phyloP scores from a whole-genome alignment of 2,888 invertebrate species.

The Scaptomyza reducta region DNA sequence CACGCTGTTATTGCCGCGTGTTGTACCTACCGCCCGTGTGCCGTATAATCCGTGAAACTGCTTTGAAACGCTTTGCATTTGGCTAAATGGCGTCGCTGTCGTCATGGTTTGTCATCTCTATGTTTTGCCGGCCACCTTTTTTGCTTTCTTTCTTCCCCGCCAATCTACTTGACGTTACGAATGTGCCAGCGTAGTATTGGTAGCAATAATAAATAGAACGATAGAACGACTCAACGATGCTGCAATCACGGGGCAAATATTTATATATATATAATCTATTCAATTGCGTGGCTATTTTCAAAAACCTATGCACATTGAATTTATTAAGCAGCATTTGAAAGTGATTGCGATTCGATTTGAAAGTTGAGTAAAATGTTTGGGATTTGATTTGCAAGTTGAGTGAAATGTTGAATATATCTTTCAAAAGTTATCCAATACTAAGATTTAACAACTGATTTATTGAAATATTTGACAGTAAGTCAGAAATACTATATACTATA shows the following conservation, averaged over 20 bases:
- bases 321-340: no score
- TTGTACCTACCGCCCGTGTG: slow-evolving; percentile 6
- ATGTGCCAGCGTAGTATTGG: background rate
- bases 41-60: slow-evolving; percentile 59
- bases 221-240: background rate
- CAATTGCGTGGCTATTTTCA: background rate
- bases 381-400: no score
- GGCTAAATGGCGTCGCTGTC: slow-evolving; percentile 59
- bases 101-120: slow-evolving; percentile 74
- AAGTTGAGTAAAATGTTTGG: background rate
- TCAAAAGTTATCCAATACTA: no score
- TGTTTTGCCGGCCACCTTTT: slow-evolving; percentile 25
- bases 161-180: slow-evolving; percentile 17
- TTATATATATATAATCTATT: background rate
- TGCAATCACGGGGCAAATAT: background rate
- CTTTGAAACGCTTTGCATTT: slow-evolving; percentile 56
- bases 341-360: no score
- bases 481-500: no score
- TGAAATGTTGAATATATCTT: no score
- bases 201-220: background rate
- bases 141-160: slow-evolving; percentile 9
- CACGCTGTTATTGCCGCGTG: slow-evolving; percentile 3
- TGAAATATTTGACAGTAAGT: no score
- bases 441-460: no score
- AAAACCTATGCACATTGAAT: no score